A percentile compares a stretch with the other conserved stretches of the same genome.
Evolutionary conservation across 2,888 invertebrate genomes (phyloP).

Genomic region (Tenthredo livida): DNA sequence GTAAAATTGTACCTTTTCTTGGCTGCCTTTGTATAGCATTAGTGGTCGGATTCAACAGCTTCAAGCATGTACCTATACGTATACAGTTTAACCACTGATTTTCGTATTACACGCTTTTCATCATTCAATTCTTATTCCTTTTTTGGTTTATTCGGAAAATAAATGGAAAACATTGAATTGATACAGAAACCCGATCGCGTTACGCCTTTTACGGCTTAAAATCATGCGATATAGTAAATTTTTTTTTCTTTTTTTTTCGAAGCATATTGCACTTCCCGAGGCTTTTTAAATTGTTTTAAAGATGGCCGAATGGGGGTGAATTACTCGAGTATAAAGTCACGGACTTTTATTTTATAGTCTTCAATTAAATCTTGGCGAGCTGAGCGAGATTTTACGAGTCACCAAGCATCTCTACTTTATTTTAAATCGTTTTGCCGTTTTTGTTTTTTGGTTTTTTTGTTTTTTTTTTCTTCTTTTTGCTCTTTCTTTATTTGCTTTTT

Average conservation of each 20-base stretch:
- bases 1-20: slow-evolving; percentile 28
- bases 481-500: background rate
- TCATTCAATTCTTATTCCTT: background rate
- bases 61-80: too few relatives aligned
- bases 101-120: too few relatives aligned
- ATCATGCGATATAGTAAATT: background rate
- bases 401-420: slow-evolving; percentile 46
- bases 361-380: slow-evolving; percentile 44
- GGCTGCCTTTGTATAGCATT: background rate
- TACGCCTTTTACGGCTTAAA: background rate
- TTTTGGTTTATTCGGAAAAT: background rate
- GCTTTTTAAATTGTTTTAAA: slow-evolving; percentile 8
- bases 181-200: background rate
- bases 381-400: slow-evolving; percentile 43
- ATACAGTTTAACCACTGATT: too few relatives aligned
- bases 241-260: background rate
- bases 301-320: slow-evolving; percentile 32
- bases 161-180: background rate
- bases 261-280: background rate
- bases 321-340: slow-evolving; percentile 37
- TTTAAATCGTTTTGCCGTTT: slow-evolving; percentile 19
- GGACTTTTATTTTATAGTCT: slow-evolving; percentile 36
- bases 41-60: background rate
- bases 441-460: background rate
- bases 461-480: background rate